These are phyloP conservation scores for Aporophyla lueneburgensis DNA, from an alignment of 2,888 invertebrate species.

Conservation along the genomic window DNA sequence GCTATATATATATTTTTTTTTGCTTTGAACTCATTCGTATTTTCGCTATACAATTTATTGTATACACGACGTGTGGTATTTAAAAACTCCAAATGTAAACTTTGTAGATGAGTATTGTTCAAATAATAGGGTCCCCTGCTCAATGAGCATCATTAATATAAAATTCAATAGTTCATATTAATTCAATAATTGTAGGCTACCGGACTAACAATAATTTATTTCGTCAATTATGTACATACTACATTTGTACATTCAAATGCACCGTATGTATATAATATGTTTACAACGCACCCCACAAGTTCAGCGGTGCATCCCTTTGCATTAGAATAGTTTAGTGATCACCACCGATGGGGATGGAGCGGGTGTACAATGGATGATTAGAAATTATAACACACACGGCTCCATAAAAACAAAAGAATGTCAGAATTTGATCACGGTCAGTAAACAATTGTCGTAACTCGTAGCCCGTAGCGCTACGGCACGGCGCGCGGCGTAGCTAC, in stretches of 20 bases:
- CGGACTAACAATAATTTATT: slow-evolving; percentile 10
- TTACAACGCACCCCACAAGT: slow-evolving; percentile 30
- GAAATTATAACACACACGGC: not conserved
- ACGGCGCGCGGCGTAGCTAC: slow-evolving; percentile 31
- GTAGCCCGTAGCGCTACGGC: slow-evolving; percentile 42
- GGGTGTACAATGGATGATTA: slow-evolving; percentile 8
- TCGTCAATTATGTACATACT: slow-evolving; percentile 16
- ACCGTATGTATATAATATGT: not conserved
- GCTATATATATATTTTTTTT: not conserved
- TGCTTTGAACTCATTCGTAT: not conserved
- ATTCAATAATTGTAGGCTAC: slow-evolving; percentile 1
- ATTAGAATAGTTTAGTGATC: slow-evolving; percentile 31
- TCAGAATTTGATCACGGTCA: not conserved
- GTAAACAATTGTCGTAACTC: slow-evolving; percentile 20
- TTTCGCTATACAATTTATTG: not conserved
- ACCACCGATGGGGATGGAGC: not conserved
- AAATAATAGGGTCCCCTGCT: not conserved
- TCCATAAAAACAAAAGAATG: not conserved
- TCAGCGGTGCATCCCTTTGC: slow-evolving; percentile 36
- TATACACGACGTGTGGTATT: not conserved
- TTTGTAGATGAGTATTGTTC: not conserved
- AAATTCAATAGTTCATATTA: not conserved
- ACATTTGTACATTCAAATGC: not conserved
- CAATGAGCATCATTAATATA: not conserved
- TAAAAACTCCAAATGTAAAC: not conserved